Evolutionary conservation across 2,113 vertebrate species (phyloP), one percentile per base, ranked within the genome.

Genomic region (Platichthys stellatus): DNA sequence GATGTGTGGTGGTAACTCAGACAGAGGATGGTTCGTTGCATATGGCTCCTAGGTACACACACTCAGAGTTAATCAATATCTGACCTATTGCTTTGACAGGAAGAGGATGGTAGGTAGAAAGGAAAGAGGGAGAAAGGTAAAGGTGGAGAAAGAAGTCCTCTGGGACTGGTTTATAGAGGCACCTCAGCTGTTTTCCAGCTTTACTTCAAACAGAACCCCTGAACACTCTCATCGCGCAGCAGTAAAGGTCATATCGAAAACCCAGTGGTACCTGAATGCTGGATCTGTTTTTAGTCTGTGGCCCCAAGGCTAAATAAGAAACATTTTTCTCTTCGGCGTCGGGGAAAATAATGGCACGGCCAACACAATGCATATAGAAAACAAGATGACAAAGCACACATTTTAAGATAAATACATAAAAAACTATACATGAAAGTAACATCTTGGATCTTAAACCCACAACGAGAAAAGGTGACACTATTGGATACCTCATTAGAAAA

Each of bases 21-120:
- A 78, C 5, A 82, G 74, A 74, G 47, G 31, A 31, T 49, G 45
- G 60, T 63, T 59, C 38, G 61, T 74, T 82, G 68, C 72, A 77
- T 75, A 81, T 80, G 72, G 82, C 86, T 89, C 67, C 53, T 0
- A 85, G 80, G 64, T 84, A 84, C 69, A 69, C 68, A 78, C 78
- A 82, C 56, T 70, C 77, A 57, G 69, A 63, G 68, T 64, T 80
- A 88, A 89, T 92, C 90, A 70, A 91, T 92, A 90, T 78, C 62
- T 83, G 76, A 76, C 77, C 86, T 82, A 49, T 78, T 76, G 74
- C 78, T 84, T 84, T 82, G 78, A 84, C 77, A 66, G 51, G 10
- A 62, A 74, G 63, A 59, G 57, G 40, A 65, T 63, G 69, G 69
- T 76, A 47, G 59, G 73, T 40, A 75, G 63, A 65, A 59, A 74